These are phyloP conservation scores for Heliconius aoede DNA, from an alignment of 2,888 invertebrate genomes.

Conservation along the genomic window DNA sequence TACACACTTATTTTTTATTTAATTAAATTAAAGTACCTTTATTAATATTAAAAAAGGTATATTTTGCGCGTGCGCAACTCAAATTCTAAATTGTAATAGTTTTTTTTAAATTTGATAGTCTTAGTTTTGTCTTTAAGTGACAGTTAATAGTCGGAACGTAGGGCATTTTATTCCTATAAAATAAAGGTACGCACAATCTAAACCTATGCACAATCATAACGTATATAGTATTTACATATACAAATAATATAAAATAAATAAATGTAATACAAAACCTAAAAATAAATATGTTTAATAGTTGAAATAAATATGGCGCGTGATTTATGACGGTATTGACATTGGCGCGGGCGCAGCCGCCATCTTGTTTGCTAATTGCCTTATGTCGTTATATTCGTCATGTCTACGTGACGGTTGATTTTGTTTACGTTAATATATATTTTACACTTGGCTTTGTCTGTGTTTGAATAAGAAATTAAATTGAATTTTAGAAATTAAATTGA, in stretches of 20 bases:
- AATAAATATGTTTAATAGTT: slow-evolving; percentile 51
- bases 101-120: too few species aligned
- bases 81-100: not conserved
- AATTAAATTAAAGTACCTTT: too few species aligned
- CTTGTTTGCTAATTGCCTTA: slow-evolving; percentile 74
- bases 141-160: too few species aligned
- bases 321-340: slow-evolving; percentile 61
- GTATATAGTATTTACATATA: not conserved
- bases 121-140: too few species aligned
- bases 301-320: slow-evolving; percentile 79
- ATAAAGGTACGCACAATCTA: not conserved
- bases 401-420: slow-evolving; percentile 47
- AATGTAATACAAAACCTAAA: slow-evolving; percentile 22
- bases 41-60: not conserved
- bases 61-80: not conserved
- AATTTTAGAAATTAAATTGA: too few species aligned
- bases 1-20: too few species aligned
- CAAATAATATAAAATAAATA: not conserved
- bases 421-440: slow-evolving; percentile 19
- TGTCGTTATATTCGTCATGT: slow-evolving; percentile 78
- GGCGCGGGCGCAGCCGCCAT: slow-evolving; percentile 63
- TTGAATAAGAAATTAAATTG: too few species aligned
- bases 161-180: not conserved
- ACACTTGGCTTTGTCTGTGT: slow-evolving; percentile 14
- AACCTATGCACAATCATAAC: too few species aligned